Base-by-base conservation (phyloP, 37 sponge, comb jelly and placozoan genomes). In the Mnemiopsis leidyi region DNA sequence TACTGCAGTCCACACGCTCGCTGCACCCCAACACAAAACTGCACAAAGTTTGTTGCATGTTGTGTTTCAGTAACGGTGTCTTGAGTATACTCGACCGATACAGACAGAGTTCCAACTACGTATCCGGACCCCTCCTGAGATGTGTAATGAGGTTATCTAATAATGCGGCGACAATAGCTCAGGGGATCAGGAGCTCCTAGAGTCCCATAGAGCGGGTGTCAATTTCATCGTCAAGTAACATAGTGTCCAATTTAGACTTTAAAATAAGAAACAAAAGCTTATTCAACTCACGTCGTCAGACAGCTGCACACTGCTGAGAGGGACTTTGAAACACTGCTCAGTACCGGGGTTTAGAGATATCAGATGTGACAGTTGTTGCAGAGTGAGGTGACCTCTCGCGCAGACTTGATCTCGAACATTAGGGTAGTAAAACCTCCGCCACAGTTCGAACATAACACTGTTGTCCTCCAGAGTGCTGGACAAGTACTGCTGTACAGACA, bases 371-470 rank as follows among this genome's bases (percentile, higher is more conserved):
- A 85, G 48, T 21, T 85, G 90, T 61, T 85, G 90, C n/a, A 85
- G 26, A 5, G 90, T 38, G 3, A 85, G 7, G 25, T 25, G 3
- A 25, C 90, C 98, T 95, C 95, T 96, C 18, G 98, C 98, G 34
- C 96, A 76, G 0, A 96, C 93, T 92, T 96, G 96, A 77, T 97
- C 98, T 25, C 97, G 69, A 68, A 96, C 94, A 95, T 97, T 97
- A 34, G 97, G 97, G 40, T 95, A 95, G 93, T 97, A 97, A 82
- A 94, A 96, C 68, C 98, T 77, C 92, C 93, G 94, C 98, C 98
- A 97, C n/a, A 97, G 71, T 68, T 97, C 96, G 93, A 97, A 95
- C 36, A 94, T 92, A 30, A 97, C 82, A 1, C 92, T 93, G 30
- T 94, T 93, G 71, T 92, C 79, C 30, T 35, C 36, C 16, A 85